Base-by-base conservation (phyloP, 2,113 vertebrate species). In the Alouatta palliata region DNA sequence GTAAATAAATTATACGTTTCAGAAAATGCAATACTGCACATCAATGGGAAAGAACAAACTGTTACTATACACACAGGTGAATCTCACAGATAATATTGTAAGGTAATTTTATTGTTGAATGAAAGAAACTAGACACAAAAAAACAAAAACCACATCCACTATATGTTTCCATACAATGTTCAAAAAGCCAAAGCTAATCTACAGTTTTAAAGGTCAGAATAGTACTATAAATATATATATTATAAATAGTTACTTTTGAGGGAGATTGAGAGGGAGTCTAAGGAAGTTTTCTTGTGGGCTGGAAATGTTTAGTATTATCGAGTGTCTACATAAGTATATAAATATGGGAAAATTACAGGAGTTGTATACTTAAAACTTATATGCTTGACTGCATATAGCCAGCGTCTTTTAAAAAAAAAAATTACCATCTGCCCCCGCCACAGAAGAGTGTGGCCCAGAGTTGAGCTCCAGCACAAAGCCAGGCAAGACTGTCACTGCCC, bases 401-500 rank as follows among this genome's bases (percentile, higher is more conserved):
- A n/a, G 8, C 68, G n/a, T 37, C 66, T 81, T 94, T 4, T 37
- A 71, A 84, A 90, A 71, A 27, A 49, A 32, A 54, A 70, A 13
- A 8, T 64, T 25, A 30, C 13, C 0, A 3, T 27, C 13, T n/a
- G 5, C 12, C 40, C 27, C 35, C 2, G 1, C 7, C 11, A 75
- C 20, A 32, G 61, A 56, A 84, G 71, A 83, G 40, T 17, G 10
- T 56, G 61, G 21, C 37, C 64, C 19, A n/a, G 81, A 47, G 80
- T 20, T 64, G 37, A 86, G 54, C 47, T 45, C 54, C 10, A 37
- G 56, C 45, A 1, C 2, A 14, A 58, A 54, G 23, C 27, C 10
- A 4, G 32, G 27, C 30, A 30, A 58, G 40, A 9, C 49, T 0
- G 0, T 35, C 19, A 5, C 9, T 4, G 2, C 0, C 14, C 70